Base-by-base conservation (phyloP, 2,888 invertebrate genomes). In the Galerucella pusilla region DNA sequence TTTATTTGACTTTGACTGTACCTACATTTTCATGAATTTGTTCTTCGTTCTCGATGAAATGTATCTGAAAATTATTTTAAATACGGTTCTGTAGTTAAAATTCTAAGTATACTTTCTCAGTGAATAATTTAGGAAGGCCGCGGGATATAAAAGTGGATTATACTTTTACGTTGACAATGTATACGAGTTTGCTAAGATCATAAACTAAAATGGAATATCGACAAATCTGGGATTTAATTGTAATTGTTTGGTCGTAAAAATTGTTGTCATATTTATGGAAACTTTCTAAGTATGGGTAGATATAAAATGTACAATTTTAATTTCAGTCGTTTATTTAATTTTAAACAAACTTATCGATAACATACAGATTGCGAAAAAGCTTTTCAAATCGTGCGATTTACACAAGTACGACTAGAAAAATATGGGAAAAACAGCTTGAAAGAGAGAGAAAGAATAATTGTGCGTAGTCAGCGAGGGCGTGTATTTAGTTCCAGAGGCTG, bases 101-200 rank as follows among this genome's bases (percentile, higher is more conserved):
- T 64, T 42, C 64, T 64, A 45, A 10, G 45, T 45, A 74, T 68
- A 78, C 75, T 78, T 78, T 78, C 78, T 76, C 76, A 52, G 59
- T 70, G 59, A 54, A 75, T 75, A 70, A 73, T 75, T 75, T 71
- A 70, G 73, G 70, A 68, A 73, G 70, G 57, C 75, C 59, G 61
- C 70, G 54, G 73, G 69, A 60, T 61, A 69, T 75, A 70, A 73
- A 73, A 69, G 75, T 72, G 60, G 68, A 73, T 72, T 69, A 75
- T 60, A 75, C 66, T 70, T 72, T 67, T 67, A 72, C 60, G 49
- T 64, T 63, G 35, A 71, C 71, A 71, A 71, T 71, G 64, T 71
- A 71, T 71, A 54, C 63, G 71, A 64, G 64, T 64, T 54, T 64
- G 64, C 63, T 71, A 71, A 35, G 64, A 64, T 54, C 71, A 54